A percentile compares a stretch with the other conserved stretches of the same genome.
phyloP scores from a whole-genome alignment of 64 coral and sea anemone genomes.

The Actinia equina region DNA sequence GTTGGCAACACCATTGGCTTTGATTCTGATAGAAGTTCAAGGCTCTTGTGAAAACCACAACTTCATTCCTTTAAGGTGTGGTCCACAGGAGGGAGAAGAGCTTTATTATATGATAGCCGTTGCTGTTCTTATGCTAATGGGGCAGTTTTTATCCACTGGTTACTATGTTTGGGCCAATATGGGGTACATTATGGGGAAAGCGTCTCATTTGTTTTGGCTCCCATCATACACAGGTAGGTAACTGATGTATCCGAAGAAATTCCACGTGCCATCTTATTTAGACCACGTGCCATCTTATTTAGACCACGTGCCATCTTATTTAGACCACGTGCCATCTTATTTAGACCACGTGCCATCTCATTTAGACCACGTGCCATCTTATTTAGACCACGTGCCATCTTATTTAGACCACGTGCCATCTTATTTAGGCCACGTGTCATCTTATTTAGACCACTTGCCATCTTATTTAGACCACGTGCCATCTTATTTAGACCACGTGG shows the following conservation, averaged over 20 bases:
- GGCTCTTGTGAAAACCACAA: neutral
- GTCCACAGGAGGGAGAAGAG: neutral
- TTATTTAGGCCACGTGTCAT: too few species aligned
- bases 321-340: too few species aligned
- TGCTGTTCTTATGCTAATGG: conserved; percentile 1
- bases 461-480: too few species aligned
- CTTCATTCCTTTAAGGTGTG: conserved; percentile 29
- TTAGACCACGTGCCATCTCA: too few species aligned
- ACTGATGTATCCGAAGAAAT: neutral
- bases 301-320: too few species aligned
- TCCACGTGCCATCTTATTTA: too few species aligned
- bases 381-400: too few species aligned
- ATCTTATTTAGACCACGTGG: too few species aligned
- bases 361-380: too few species aligned
- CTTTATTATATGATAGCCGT: neutral
- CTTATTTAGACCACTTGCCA: too few species aligned
- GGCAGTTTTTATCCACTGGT: conserved; percentile 34
- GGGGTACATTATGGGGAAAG: conserved; percentile 45
- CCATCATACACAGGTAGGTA: conserved; percentile 49
- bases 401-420: too few species aligned
- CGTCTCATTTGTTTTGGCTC: conserved; percentile 45
- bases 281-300: too few species aligned
- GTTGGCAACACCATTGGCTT: conserved; percentile 37
- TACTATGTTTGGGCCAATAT: conserved; percentile 46
- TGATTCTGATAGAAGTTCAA: neutral